Evolutionary conservation across 2,797 vertebrate species (phyloP).

Genomic region (Tinamus major): DNA sequence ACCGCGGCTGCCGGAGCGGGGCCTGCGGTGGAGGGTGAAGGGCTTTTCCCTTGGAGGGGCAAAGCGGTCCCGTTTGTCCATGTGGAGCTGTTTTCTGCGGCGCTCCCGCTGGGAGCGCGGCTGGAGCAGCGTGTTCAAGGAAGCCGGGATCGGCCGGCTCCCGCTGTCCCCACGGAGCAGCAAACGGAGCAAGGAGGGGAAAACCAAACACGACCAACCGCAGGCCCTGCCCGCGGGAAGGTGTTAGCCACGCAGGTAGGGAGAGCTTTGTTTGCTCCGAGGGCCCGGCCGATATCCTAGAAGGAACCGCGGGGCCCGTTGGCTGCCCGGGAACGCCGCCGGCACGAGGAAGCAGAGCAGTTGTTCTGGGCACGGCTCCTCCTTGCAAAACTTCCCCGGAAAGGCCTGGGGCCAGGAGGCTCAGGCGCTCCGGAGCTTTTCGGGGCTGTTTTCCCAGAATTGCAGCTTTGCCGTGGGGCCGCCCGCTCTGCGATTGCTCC

Average conservation of each 20-base stretch:
- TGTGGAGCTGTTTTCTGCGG: rapidly evolving
- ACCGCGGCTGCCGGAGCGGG: neutral
- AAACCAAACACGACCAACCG: neutral
- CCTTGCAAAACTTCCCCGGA: neutral
- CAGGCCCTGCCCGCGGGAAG: neutral
- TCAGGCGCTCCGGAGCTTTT: neutral
- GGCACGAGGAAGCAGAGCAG: neutral
- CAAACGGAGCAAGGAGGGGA: neutral
- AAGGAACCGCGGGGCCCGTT: neutral
- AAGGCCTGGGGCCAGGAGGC: rapidly evolving
- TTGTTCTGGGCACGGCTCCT: neutral
- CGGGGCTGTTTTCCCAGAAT: neutral
- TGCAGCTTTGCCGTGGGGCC: neutral
- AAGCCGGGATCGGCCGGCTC: neutral
- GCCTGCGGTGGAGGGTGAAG: rapidly evolving
- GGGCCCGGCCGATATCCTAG: neutral
- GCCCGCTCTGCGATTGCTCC: neutral
- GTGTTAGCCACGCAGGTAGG: neutral
- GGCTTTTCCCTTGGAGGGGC: neutral
- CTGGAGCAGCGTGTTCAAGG: neutral
- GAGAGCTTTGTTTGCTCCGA: neutral
- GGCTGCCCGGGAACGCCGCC: no score
- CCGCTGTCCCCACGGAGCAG: neutral
- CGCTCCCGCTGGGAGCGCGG: neutral
- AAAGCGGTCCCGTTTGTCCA: neutral